A percentile compares a stretch with the other conserved stretches of the same genome.
phyloP scores from a whole-genome alignment of 1,140 invertebrate species.

The Oscheius sp. region DNA sequence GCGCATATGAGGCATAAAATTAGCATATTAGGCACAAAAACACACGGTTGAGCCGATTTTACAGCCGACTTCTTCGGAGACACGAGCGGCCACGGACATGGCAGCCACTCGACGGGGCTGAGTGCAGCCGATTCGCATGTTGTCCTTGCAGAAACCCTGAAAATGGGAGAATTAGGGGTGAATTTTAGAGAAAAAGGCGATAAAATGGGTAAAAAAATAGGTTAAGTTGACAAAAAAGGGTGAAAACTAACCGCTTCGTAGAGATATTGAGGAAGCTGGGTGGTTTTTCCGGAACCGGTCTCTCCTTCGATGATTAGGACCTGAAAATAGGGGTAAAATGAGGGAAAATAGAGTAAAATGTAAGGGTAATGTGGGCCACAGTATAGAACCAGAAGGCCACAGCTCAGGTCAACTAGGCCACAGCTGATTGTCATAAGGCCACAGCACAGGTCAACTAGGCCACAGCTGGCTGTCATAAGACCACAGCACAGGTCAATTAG shows the following conservation, averaged over 20 bases:
- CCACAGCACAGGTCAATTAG: too few species aligned
- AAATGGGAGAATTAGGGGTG: constrained; percentile 25
- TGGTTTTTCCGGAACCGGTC: constrained; percentile 80
- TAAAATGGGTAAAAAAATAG: constrained; percentile 16
- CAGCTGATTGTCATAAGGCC: too few species aligned
- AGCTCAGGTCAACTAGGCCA: too few species aligned
- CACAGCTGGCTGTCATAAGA: too few species aligned
- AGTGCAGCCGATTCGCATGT: constrained; percentile 77
- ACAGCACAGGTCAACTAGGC: too few species aligned
- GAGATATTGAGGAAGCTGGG: constrained; percentile 96
- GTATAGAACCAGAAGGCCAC: neutral
- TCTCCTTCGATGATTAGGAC: constrained; percentile 90
- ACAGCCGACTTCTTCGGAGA: constrained; percentile 72
- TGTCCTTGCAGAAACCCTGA: constrained; percentile 68
- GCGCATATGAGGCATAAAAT: too few species aligned
- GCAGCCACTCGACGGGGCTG: constrained; percentile 77
- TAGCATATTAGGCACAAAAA: too few species aligned
- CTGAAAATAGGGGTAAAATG: constrained; percentile 65
- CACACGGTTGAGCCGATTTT: constrained; percentile 69
- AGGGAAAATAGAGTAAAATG: neutral
- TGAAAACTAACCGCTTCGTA: constrained; percentile 77
- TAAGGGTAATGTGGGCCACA: neutral
- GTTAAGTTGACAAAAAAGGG: neutral
- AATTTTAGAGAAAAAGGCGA: neutral
- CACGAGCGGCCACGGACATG: constrained; percentile 75